Base-by-base conservation (phyloP, 2,113 vertebrate genomes). In the Menidia beryllina region DNA sequence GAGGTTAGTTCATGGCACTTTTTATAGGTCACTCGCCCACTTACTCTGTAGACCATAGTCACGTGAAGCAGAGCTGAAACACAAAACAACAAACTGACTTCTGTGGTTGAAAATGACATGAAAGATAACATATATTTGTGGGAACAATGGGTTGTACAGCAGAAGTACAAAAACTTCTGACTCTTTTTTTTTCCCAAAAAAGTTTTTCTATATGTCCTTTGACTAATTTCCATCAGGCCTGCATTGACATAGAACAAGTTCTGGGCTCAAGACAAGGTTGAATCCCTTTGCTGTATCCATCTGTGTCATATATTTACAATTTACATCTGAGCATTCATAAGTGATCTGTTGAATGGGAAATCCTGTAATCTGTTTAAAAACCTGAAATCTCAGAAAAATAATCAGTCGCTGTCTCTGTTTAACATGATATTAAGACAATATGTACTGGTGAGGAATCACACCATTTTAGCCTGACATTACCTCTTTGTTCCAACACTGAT, bases 141-240 rank as follows among this genome's bases (percentile, higher is more conserved):
- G 21, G n/a, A 25, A 47, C 48, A 25, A 13, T 19, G 21, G 23
- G 2, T 39, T 20, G 15, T 36, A 81, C 78, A 79, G 63, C 54
- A 76, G 77, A 81, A 82, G 75, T 61, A 20, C 19, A 73, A 30
- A 74, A 81, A 64, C 48, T 41, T 81, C 54, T 80, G 58, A 69
- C 58, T 77, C n/a, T n/a, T n/a, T 60, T 74, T 77, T 21, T 67
- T 39, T 10, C 59, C 41, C 7, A 34, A 34, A 34, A 6, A 34
- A 2, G 13, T 74, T 74, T 66, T 60, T 62, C 57, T 54, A 24
- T 65, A 11, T 34, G 47, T 27, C 53, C 49, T 24, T 43, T 45
- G 9, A 15, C 39, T 17, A 57, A 27, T 69, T 71, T 68, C 53
- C 15, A 69, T 2, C 36, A 54, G 1, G 20, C 49, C 11, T 21